Evolutionary conservation across 2,888 invertebrate genomes (phyloP), one percentile per base, ranked within the genome.

Genomic region (Meiosimyza platycephala): DNA sequence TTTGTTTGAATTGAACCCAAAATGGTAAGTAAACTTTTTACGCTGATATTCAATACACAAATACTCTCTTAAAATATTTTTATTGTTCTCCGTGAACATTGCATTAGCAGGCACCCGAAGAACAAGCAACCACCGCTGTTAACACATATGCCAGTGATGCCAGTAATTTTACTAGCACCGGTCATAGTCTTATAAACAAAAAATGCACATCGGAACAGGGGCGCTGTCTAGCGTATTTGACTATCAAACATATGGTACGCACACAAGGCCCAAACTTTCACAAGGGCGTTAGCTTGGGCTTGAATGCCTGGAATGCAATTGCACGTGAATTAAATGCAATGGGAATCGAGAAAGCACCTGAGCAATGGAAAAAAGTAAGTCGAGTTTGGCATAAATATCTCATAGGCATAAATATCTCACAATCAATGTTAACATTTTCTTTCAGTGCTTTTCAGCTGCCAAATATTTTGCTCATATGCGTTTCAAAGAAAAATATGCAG

Each of bases 131-230:
- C 15, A 40, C n/a, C 11, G 50, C 54, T 70, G 70, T 62, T 62
- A 70, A 70, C 47, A 18, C 59, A 54, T 70, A 40, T 18, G 62
- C 1, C 18, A 62, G 51, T 63, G 47, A 51, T 51, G 54, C 62
- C 62, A 62, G 16, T 7, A 40, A 40, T 40, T 40, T 40, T 40
- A 40, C 40, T 9, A 7, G 9, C 40, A 40, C 40, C 40, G 40
- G 40, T 40, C 40, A 40, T 40, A 40, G 40, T 40, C 9, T 40
- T 40, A 40, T 40, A 9, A 40, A 40, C 40, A 40, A 40, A 40
- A 70, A 70, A 28, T 70, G 70, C 47, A 70, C 70, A 5, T 70
- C 70, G 18, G 70, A 70, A n/a, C 70, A 70, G 70, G 70, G 70
- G 52, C 70, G 70, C 47, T 70, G 52, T 47, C 47, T 70, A 54